Conservation (phyloP, 2,113 vertebrate genomes). For the Pseudonaja textilis region DNA sequence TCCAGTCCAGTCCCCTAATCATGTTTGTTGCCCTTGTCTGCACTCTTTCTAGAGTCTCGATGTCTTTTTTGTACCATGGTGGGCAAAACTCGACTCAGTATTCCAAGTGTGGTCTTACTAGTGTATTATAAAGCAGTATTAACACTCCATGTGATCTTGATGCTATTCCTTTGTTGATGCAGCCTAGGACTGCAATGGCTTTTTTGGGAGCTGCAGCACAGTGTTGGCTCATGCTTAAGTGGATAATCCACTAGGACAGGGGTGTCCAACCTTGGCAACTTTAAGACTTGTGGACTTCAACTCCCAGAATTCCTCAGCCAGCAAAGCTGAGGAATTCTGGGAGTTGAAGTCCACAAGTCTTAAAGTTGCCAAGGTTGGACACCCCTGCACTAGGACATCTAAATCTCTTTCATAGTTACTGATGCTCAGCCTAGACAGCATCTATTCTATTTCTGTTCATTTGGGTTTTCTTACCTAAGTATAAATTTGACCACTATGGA, state of each 20-base stretch:
- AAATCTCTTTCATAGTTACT: neutral
- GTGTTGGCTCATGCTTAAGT: neutral
- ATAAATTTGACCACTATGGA: neutral
- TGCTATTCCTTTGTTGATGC: neutral
- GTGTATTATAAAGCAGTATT: neutral
- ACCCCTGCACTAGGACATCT: neutral
- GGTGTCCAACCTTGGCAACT: no score
- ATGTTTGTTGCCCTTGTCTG: neutral
- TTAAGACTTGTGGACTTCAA: no score
- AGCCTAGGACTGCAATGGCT: neutral
- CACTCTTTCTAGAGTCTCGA: neutral
- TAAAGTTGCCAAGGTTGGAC: no score
- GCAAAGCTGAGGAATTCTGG: no score
- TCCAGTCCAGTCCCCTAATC: neutral
- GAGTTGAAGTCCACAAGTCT: no score
- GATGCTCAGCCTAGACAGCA: neutral
- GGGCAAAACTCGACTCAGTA: neutral
- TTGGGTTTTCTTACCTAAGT: neutral
- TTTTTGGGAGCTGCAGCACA: neutral
- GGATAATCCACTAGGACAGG: neutral
- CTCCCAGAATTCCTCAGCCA: no score
- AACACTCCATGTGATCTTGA: neutral
- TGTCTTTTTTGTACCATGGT: neutral
- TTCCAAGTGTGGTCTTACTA: neutral
- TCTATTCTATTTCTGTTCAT: neutral